Evolutionary conservation across 2,797 vertebrate species (phyloP).

Genomic region (Mormyrops boulengeri): DNA sequence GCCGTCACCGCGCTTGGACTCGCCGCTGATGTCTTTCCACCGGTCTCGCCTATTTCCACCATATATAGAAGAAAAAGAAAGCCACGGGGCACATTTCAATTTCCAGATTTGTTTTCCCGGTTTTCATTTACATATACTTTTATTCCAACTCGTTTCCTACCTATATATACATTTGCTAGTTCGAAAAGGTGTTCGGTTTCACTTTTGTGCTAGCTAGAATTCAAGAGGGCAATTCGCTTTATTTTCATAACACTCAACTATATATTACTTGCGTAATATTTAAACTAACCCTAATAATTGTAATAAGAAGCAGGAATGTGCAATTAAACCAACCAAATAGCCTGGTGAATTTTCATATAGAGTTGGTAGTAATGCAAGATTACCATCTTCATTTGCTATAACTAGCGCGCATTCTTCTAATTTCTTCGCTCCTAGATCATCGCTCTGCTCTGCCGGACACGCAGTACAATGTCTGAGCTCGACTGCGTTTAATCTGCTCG

Average conservation of each 20-base stretch:
- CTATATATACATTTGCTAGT: background rate
- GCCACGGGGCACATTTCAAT: background rate
- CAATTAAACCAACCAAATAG: background rate
- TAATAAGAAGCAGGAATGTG: background rate
- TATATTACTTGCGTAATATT: background rate
- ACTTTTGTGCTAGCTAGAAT: background rate
- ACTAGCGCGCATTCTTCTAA: background rate
- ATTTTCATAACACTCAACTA: background rate
- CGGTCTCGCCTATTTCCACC: background rate
- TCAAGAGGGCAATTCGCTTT: background rate
- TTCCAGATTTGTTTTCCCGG: slow-evolving; percentile 16
- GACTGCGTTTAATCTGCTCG: background rate
- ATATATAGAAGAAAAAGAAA: background rate
- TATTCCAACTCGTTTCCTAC: background rate
- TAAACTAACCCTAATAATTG: background rate
- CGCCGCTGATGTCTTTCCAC: background rate
- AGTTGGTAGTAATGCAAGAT: background rate
- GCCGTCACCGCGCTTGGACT: background rate
- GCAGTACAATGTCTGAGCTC: background rate
- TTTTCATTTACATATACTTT: background rate
- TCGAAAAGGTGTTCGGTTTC: background rate
- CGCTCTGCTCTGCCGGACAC: background rate
- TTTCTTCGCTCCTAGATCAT: background rate
- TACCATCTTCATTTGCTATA: background rate
- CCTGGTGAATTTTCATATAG: background rate